phyloP scores from a whole-genome alignment of 2,797 vertebrate species.

The Mormyrops attenuatus region DNA sequence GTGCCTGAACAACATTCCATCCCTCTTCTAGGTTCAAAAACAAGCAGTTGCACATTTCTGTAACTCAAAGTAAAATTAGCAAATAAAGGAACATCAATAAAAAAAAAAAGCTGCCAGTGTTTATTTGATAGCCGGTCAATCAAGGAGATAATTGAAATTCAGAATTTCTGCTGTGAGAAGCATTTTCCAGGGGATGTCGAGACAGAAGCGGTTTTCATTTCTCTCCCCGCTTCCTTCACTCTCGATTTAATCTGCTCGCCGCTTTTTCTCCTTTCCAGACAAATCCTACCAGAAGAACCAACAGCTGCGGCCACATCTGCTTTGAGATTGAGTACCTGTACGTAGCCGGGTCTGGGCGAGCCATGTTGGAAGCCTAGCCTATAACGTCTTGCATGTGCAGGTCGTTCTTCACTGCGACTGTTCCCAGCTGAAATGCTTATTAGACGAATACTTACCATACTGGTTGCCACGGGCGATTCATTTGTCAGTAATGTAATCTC shows the following conservation, averaged over 20 bases:
- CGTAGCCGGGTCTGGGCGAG: background rate
- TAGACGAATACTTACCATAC: slow-evolving; percentile 19
- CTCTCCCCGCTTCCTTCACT: background rate
- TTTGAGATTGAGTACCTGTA: background rate
- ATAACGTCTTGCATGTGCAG: background rate
- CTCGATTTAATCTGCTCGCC: background rate
- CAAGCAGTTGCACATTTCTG: background rate
- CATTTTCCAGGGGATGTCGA: background rate
- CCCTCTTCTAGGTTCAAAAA: background rate
- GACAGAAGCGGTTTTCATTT: background rate
- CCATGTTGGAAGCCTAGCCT: background rate
- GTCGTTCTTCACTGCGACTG: background rate
- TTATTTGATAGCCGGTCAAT: background rate
- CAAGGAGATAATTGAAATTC: background rate
- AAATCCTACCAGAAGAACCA: background rate
- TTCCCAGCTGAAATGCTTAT: slow-evolving; percentile 22
- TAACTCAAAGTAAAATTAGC: background rate
- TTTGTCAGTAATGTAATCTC: slow-evolving; percentile 26
- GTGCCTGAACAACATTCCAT: background rate
- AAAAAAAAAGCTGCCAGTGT: background rate
- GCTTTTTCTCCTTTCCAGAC: background rate
- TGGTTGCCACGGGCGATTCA: slow-evolving; percentile 17
- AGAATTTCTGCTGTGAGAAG: background rate
- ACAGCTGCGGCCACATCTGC: background rate
- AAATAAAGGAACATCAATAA: background rate